Conservation (phyloP, 2,797 vertebrate genomes). For the Tachyglossus aculeatus region DNA sequence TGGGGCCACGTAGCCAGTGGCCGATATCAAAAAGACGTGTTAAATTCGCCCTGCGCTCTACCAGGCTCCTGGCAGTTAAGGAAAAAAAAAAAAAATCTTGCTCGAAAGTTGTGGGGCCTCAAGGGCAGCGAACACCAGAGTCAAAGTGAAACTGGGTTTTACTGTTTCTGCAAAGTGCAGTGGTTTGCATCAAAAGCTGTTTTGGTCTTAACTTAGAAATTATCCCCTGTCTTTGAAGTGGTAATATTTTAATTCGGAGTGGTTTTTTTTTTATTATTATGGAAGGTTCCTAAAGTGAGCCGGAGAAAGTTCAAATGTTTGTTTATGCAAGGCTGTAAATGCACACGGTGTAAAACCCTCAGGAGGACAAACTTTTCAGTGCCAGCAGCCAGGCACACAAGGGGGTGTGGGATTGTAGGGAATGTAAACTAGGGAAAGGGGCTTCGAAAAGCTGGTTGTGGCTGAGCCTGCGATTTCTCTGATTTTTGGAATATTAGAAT, state of each 20-base stretch:
- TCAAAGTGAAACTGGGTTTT: conserved; percentile 71
- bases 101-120: conserved; percentile 63
- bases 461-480: too few relatives aligned
- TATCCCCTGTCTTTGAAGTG: conserved; percentile 69
- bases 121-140: conserved; percentile 42
- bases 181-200: conserved; percentile 62
- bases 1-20: not conserved
- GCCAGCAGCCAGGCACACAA: too few relatives aligned
- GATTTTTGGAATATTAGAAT: too few relatives aligned
- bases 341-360: too few relatives aligned
- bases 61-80: conserved; percentile 28
- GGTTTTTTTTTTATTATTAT: conserved; percentile 50
- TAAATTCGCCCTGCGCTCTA: not conserved
- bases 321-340: conserved; percentile 17
- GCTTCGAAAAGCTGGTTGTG: too few relatives aligned
- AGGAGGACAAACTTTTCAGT: too few relatives aligned
- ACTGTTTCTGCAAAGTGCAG: conserved; percentile 39
- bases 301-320: conserved; percentile 13
- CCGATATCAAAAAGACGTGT: not conserved
- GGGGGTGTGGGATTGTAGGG: too few relatives aligned
- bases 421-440: too few relatives aligned
- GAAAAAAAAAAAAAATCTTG: conserved; percentile 38
- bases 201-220: conserved; percentile 56
- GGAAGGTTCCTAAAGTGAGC: conserved; percentile 29
- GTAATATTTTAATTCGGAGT: conserved; percentile 35